These are phyloP conservation scores for Anguilla anguilla DNA, from an alignment of 2,797 vertebrate genomes.

Conservation along the genomic window DNA sequence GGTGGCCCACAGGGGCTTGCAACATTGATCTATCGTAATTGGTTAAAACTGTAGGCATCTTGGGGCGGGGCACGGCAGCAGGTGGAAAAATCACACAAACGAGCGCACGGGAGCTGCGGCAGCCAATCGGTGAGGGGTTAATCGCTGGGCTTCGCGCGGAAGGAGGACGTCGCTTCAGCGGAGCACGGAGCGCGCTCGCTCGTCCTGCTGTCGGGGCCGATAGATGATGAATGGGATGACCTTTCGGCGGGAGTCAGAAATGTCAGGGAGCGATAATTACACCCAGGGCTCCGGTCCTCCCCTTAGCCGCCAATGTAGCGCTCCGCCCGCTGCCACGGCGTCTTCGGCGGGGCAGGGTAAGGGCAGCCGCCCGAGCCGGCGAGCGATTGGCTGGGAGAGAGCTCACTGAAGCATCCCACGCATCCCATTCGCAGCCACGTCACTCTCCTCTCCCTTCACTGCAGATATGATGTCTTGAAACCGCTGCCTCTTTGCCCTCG, in stretches of 20 bases:
- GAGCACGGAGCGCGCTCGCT: background rate
- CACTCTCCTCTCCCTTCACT: background rate
- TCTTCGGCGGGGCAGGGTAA: background rate
- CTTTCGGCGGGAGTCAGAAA: slow-evolving; percentile 29
- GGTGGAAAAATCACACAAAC: background rate
- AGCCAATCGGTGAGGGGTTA: background rate
- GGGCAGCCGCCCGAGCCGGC: slow-evolving; percentile 14
- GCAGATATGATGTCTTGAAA: background rate
- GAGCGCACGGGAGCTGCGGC: too few relatives aligned
- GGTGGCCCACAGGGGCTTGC: background rate
- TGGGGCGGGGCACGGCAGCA: background rate
- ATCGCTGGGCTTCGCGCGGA: background rate
- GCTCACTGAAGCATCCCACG: background rate
- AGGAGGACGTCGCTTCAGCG: background rate
- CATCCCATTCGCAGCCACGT: background rate
- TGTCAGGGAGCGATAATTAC: slow-evolving; percentile 47
- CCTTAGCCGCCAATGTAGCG: slow-evolving; percentile 4
- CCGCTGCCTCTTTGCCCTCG: background rate
- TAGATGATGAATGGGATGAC: slow-evolving; percentile 38
- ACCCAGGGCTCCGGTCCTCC: slow-evolving; percentile 43
- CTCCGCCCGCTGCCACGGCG: background rate
- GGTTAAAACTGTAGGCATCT: background rate
- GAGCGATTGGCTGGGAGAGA: background rate
- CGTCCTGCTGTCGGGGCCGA: background rate
- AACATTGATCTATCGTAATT: background rate